Percentiles rank a stretch among this genome's conserved stretches.
phyloP scores from a whole-genome alignment of 1,140 invertebrate species.

The Episyrphus balteatus region DNA sequence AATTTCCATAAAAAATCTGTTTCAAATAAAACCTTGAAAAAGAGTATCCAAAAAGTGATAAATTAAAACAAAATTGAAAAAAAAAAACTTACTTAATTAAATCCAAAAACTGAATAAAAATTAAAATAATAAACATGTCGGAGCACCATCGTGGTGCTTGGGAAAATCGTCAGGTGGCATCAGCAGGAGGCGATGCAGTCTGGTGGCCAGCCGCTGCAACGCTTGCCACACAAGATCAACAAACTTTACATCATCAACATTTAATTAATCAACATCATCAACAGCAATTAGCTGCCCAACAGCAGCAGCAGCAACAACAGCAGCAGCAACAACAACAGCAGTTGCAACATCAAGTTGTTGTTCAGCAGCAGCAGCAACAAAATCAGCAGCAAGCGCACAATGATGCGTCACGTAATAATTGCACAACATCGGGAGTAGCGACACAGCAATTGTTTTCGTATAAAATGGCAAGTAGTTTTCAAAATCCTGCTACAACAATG shows the following conservation, averaged over 20 bases:
- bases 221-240: slow-evolving; percentile 40
- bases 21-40: not conserved
- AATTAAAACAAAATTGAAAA: not conserved
- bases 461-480: slow-evolving; percentile 72
- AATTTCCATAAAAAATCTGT: not conserved
- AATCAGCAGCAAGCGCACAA: slow-evolving; percentile 42
- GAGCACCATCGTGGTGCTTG: slow-evolving; percentile 41
- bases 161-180: slow-evolving; percentile 44
- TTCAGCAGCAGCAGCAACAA: slow-evolving; percentile 25
- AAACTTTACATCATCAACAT: slow-evolving; percentile 41
- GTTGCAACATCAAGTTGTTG: slow-evolving; percentile 43
- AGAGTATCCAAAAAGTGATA: not conserved
- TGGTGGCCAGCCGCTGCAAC: slow-evolving; percentile 47
- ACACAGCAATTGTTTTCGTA: slow-evolving; percentile 69
- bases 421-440: slow-evolving; percentile 45
- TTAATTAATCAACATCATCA: slow-evolving; percentile 43
- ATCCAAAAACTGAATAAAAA: not conserved
- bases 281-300: slow-evolving; percentile 38
- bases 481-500: slow-evolving; percentile 51
- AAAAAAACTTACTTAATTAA: not conserved
- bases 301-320: slow-evolving; percentile 34
- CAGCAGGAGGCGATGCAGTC: slow-evolving; percentile 39
- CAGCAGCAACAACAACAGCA: slow-evolving; percentile 44
- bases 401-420: slow-evolving; percentile 42
- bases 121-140: slow-evolving; percentile 5